Conservation (phyloP, 2,888 invertebrate genomes). For the Podabrus alpinus region DNA sequence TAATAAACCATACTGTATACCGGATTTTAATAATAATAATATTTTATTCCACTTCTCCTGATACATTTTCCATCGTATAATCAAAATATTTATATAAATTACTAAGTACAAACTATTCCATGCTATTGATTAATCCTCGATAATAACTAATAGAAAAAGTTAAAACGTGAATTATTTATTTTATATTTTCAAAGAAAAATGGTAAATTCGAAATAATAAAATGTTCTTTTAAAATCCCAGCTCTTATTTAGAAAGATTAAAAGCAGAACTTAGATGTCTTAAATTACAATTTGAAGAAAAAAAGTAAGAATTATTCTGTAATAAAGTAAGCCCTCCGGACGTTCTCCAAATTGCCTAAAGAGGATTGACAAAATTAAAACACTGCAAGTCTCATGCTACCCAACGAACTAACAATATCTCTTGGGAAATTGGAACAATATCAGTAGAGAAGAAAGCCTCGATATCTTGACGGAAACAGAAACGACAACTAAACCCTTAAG, state of each 20-base stretch:
- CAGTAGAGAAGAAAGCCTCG: slow-evolving; percentile 28
- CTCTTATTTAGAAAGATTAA: slow-evolving; percentile 10
- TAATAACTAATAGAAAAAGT: too few relatives aligned
- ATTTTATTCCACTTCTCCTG: too few relatives aligned
- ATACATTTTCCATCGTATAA: too few relatives aligned
- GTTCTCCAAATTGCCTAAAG: slow-evolving; percentile 48
- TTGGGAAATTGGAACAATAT: slow-evolving; percentile 43
- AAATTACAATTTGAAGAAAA: slow-evolving; percentile 34
- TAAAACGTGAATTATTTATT: too few relatives aligned
- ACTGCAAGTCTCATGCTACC: slow-evolving; percentile 35
- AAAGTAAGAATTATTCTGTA: slow-evolving; percentile 47
- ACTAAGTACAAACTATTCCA: too few relatives aligned
- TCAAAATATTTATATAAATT: too few relatives aligned
- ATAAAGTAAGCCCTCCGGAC: slow-evolving; percentile 45
- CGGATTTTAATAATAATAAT: neutral
- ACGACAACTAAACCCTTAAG: slow-evolving; percentile 30
- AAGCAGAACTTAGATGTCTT: slow-evolving; percentile 16
- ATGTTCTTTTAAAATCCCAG: neutral
- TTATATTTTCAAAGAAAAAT: neutral
- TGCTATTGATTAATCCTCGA: too few relatives aligned
- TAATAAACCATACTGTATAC: neutral
- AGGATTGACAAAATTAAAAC: slow-evolving; percentile 52
- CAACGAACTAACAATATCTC: slow-evolving; percentile 44
- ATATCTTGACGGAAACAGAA: slow-evolving; percentile 28
- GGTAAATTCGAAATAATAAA: neutral